Evolutionary conservation across 2,888 invertebrate species (phyloP).

Genomic region (Drosophila ustulata): DNA sequence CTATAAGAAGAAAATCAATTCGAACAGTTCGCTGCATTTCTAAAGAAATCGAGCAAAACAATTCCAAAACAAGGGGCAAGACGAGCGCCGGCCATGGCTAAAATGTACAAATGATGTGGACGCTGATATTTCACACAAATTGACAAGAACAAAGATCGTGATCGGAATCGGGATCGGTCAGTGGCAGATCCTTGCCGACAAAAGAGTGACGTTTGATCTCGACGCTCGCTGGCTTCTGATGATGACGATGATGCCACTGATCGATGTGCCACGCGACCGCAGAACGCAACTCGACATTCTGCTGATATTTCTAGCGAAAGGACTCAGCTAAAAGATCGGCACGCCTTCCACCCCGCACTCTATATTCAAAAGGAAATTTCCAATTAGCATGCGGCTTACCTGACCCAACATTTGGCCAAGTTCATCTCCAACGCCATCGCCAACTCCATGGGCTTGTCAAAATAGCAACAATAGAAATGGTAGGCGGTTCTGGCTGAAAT

Average conservation of each 20-base stretch:
- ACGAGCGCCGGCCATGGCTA: conserved; percentile 83
- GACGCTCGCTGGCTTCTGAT: conserved; percentile 40
- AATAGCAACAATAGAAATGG: conserved; percentile 80
- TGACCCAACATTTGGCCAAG: conserved; percentile 39
- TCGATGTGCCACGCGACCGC: conserved; percentile 84
- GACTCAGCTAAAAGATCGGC: conserved; percentile 78
- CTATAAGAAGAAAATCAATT: conserved; percentile 64
- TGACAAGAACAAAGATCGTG: conserved; percentile 57
- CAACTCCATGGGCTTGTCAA: conserved; percentile 77
- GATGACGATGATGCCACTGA: conserved; percentile 52
- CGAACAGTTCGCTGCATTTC: conserved; percentile 68
- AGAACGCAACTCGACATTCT: conserved; percentile 53
- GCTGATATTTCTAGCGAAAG: conserved; percentile 71
- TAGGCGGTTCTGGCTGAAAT: conserved; percentile 68
- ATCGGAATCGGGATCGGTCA: conserved; percentile 28
- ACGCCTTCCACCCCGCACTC: conserved; percentile 61
- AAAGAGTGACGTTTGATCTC: conserved; percentile 75
- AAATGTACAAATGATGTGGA: conserved; percentile 83
- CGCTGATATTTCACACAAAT: conserved; percentile 73
- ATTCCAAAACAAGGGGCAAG: conserved; percentile 53
- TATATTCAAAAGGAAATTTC: conserved; percentile 28
- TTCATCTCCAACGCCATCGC: conserved; percentile 4
- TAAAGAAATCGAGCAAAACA: conserved; percentile 69
- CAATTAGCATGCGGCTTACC: conserved; percentile 71
- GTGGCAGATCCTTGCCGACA: conserved; percentile 59